Evolutionary conservation across 2,888 invertebrate genomes (phyloP).

Genomic region (Latheticus oryzae): DNA sequence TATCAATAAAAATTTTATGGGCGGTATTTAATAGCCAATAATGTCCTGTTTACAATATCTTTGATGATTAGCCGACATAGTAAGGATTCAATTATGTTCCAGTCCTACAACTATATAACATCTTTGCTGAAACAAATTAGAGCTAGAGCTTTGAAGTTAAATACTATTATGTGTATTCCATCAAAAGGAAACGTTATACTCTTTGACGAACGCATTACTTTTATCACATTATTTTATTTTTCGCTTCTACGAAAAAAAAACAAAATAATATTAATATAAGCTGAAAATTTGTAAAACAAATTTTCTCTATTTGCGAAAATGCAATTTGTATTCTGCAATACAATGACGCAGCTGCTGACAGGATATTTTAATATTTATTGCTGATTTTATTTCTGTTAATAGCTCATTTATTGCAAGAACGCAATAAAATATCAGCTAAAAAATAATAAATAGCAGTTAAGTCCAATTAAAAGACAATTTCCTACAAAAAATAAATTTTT

Average conservation of each 20-base stretch:
- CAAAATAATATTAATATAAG: conserved; percentile 10
- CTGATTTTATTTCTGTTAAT: conserved; percentile 26
- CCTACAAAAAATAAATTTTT: too few relatives aligned
- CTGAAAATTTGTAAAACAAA: conserved; percentile 12
- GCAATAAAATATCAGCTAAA: conserved; percentile 35
- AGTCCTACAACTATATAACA: conserved; percentile 19
- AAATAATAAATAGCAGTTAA: too few relatives aligned
- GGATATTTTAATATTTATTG: conserved; percentile 35
- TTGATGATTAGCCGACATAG: conserved; percentile 36
- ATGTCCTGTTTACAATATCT: conserved; percentile 23
- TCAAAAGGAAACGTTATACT: conserved; percentile 33
- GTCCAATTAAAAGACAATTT: too few relatives aligned
- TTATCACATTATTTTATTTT: conserved; percentile 6
- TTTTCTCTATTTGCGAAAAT: too few relatives aligned
- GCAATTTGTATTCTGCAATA: conserved; percentile 31
- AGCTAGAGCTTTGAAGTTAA: conserved; percentile 34
- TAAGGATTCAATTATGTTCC: conserved; percentile 37
- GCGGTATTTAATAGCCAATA: conserved; percentile 22
- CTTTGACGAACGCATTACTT: conserved; percentile 2
- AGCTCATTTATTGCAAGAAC: conserved; percentile 5
- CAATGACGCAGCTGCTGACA: conserved; percentile 10
- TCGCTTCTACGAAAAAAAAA: conserved; percentile 2
- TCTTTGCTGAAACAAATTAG: conserved; percentile 34
- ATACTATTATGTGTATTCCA: conserved; percentile 33
- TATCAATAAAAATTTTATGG: conserved; percentile 2